Base-by-base conservation (phyloP, 1,140 invertebrate species). In the Papilio machaon region DNA sequence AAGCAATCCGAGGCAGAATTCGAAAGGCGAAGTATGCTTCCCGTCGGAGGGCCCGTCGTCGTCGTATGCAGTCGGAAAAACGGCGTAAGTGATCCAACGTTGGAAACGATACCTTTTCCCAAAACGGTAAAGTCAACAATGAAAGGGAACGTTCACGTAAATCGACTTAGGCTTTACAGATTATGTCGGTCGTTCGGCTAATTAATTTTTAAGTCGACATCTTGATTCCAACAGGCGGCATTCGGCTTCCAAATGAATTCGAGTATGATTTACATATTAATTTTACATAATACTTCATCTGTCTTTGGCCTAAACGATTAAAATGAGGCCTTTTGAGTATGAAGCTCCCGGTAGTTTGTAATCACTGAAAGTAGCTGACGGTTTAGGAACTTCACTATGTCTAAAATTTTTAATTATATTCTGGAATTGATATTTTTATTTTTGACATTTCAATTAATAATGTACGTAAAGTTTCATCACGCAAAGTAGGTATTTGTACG, bases 171-270 rank as follows among this genome's bases (percentile, higher is more conserved):
- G 87, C 89, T 91, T 82, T 86, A 88, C 87, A 92, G 92, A 94
- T 94, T 95, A 95, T 92, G 91, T 91, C 92, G 92, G 93, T 95
- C 91, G 91, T 95, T 93, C 91, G 91, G 90, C 89, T 95, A 95
- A 95, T 95, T 95, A 95, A 95, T 95, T 95, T 95, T 95, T 94
- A 94, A 95, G 93, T 94, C 93, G 83, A 88, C 85, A 88, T 91
- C 88, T 89, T 87, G 85, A 86, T 88, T 86, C 84, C 83, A 86
- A 85, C 87, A 86, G 85, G 86, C 85, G 83, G 84, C 85, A 85
- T 89, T 88, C 86, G 88, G 90, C 86, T 92, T 91, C 88, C 85
- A 84, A 90, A 86, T 88, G 87, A 91, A 91, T 92, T 90, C 84
- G 85, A 88, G 86, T 90, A 82, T 86, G 87, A 92, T 92, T 92